phyloP scores from a whole-genome alignment of 2,113 vertebrate species.

The Apteryx owenii region DNA sequence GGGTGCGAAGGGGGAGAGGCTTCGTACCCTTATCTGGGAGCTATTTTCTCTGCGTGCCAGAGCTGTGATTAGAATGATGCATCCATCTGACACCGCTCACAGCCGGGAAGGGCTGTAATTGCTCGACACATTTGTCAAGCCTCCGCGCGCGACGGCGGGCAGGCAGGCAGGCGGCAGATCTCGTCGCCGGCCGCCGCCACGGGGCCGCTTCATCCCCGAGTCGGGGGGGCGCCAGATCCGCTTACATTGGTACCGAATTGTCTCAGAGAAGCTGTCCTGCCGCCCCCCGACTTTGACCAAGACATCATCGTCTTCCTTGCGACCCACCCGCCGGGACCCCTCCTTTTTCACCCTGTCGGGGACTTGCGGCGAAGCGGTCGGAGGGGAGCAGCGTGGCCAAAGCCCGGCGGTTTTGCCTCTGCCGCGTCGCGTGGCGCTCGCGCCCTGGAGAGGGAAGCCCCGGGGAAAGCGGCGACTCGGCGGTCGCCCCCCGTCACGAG shows the following conservation, averaged over 20 bases:
- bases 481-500: background rate
- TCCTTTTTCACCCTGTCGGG: too few relatives aligned
- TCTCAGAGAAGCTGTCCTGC: fast-evolving
- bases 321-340: too few relatives aligned
- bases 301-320: fast-evolving
- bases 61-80: background rate
- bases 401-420: background rate
- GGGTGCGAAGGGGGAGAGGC: background rate
- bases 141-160: background rate
- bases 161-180: background rate
- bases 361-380: too few relatives aligned
- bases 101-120: background rate
- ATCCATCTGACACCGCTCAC: background rate
- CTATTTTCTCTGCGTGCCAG: background rate
- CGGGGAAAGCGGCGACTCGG: background rate
- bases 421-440: too few relatives aligned
- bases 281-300: fast-evolving
- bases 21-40: background rate
- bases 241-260: background rate
- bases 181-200: fast-evolving
- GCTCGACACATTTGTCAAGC: background rate
- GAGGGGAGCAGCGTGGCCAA: background rate
- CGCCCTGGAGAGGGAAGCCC: too few relatives aligned
- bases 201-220: background rate
- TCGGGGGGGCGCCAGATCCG: too few relatives aligned